Percentiles rank a stretch among this genome's conserved stretches.
Conservation (phyloP, 1,140 invertebrate genomes). For the Brachionus koreanus region DNA sequence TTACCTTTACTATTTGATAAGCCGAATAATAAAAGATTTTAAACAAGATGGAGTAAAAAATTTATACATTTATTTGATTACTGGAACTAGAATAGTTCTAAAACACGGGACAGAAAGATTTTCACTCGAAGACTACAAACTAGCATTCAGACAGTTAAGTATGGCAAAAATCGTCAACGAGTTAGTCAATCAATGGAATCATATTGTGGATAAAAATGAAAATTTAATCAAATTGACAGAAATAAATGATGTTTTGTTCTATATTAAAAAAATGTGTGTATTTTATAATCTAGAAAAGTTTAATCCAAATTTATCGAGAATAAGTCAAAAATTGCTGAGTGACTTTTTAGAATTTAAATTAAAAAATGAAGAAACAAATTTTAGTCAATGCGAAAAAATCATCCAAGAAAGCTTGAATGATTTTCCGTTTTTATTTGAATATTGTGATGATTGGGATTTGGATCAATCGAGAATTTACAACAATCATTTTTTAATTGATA, state of each 20-base stretch:
- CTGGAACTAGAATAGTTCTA: not conserved
- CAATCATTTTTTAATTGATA: conserved; percentile 17
- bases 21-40: not conserved
- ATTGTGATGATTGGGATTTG: not conserved
- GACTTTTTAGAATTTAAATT: not conserved
- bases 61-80: not conserved
- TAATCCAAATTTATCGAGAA: conserved; percentile 16
- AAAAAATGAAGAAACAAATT: not conserved
- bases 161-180: not conserved
- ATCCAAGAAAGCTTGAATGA: not conserved
- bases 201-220: not conserved
- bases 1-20: not conserved
- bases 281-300: not conserved
- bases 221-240: not conserved
- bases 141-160: not conserved
- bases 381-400: not conserved
- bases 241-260: not conserved
- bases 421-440: not conserved
- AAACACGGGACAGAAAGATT: not conserved
- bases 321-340: not conserved
- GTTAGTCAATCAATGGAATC: not conserved
- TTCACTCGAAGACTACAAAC: not conserved
- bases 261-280: not conserved
- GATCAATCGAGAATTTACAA: not conserved
- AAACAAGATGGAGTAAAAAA: not conserved